These are phyloP conservation scores for Ophthalmolycus amberensis DNA, from an alignment of 2,113 vertebrate genomes.

Conservation along the genomic window DNA sequence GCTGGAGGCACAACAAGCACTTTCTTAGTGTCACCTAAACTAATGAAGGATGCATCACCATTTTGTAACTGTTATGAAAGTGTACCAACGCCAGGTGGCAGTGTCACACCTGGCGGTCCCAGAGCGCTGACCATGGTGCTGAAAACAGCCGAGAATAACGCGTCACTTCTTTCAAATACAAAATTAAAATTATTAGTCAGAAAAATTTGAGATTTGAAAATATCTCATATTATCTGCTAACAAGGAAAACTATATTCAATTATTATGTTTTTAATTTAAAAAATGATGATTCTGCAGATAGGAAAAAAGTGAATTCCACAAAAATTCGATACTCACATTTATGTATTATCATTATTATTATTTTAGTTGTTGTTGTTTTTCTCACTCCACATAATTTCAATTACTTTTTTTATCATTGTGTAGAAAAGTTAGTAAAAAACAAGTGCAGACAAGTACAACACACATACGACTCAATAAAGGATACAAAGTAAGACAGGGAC, in stretches of 20 bases:
- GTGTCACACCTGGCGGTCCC: slow-evolving; percentile 40
- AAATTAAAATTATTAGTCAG: not conserved
- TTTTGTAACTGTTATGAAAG: not conserved
- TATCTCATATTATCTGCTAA: not conserved
- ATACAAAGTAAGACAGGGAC: too few relatives aligned
- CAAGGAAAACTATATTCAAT: not conserved
- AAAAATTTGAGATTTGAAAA: not conserved
- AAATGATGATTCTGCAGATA: not conserved
- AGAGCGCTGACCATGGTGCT: slow-evolving; percentile 44
- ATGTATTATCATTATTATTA: not conserved
- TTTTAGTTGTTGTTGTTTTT: not conserved
- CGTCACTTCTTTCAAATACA: not conserved
- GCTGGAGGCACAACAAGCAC: not conserved
- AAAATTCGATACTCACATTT: not conserved
- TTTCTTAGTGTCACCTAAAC: not conserved
- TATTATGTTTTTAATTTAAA: not conserved
- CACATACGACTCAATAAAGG: not conserved
- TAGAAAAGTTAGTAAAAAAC: too few relatives aligned
- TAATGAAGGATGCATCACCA: not conserved
- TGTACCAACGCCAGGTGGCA: slow-evolving; percentile 71
- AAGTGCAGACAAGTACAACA: not conserved
- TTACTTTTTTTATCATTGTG: not conserved
- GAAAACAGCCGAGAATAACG: not conserved
- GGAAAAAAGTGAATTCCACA: not conserved
- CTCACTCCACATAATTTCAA: not conserved